Percentiles rank a stretch among this genome's conserved stretches.
Evolutionary conservation across 1,140 invertebrate species (phyloP).

Genomic region (Alviniconcha marisindica): DNA sequence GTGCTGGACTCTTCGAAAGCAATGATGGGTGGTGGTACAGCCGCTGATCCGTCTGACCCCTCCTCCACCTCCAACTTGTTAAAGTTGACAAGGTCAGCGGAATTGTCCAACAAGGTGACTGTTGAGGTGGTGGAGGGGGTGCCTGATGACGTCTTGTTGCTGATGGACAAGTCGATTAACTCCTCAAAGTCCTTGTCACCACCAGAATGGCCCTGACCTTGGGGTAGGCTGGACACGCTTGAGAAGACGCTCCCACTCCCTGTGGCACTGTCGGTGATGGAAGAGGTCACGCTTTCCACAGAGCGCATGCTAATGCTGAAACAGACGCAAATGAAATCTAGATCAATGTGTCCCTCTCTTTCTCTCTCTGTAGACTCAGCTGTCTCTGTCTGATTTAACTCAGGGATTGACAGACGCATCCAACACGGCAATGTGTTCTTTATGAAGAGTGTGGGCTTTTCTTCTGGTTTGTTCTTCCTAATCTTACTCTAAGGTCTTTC

Average conservation of each 20-base stretch:
- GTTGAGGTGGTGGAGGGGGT: conserved; percentile 40
- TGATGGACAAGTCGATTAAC: conserved; percentile 63
- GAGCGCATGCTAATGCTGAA: conserved; percentile 68
- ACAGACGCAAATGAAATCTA: too few relatives aligned
- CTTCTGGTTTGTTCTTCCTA: background rate
- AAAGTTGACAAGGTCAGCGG: conserved; percentile 59
- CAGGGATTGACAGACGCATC: too few relatives aligned
- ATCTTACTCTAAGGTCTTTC: too few relatives aligned
- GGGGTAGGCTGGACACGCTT: conserved; percentile 34
- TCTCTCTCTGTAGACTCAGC: too few relatives aligned
- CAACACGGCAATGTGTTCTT: too few relatives aligned
- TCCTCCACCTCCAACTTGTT: conserved; percentile 59
- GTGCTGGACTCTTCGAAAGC: conserved; percentile 69
- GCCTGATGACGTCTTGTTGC: conserved; percentile 39
- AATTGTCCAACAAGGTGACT: conserved; percentile 43
- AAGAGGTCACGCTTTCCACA: conserved; percentile 57
- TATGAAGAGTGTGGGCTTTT: too few relatives aligned
- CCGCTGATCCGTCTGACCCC: conserved; percentile 43
- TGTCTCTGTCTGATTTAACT: too few relatives aligned
- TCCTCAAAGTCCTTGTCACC: conserved; percentile 60
- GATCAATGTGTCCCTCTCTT: too few relatives aligned
- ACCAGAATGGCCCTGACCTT: background rate
- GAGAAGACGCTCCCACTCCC: conserved; percentile 37
- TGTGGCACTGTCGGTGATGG: conserved; percentile 48
- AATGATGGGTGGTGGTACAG: conserved; percentile 60